Evolutionary conservation across 2,888 invertebrate species (phyloP), one percentile per base, ranked within the genome.

Genomic region (Brachypalpus laphriformis): DNA sequence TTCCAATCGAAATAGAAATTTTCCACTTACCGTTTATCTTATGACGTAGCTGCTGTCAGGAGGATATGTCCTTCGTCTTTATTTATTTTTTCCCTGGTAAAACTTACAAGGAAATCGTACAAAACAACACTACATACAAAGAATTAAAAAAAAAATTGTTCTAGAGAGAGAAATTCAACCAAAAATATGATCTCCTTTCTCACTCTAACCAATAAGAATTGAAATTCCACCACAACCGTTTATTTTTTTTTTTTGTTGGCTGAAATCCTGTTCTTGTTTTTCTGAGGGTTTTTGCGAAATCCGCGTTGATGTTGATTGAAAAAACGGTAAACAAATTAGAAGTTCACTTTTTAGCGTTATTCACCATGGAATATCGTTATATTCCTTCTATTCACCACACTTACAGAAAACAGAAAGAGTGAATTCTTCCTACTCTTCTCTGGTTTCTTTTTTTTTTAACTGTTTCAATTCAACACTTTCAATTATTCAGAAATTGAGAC

Each of bases 351-450:
- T 49, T 20, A 16, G 47, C 20, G 34, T 20, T 7, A 49, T 22
- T n/a, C n/a, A 31, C n/a, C 63, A 40, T 40, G 6, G 18, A 49
- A 34, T 25, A 31, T 14, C 11, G 31, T 34, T 34, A 34, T 37
- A 3, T 34, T 37, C 3, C 16, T 18, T 14, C 34, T 61, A 40
- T 31, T 66, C 51, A 63, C 66, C 47, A 49, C 85, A 81, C 80
- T 40, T 66, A 75, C 51, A 47, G 31, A 75, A 56, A 80, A 37
- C 74, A 80, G 83, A 57, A 80, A 76, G 76, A 85, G 83, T 72
- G 77, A 68, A 76, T 76, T 61, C 66, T 70, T n/a, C n/a, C n/a
- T n/a, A n/a, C 66, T 76, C 71, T 49, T 70, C 85, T 85, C 85
- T 20, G 4, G 11, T 57, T 37, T 59, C 34, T 42, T 20, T 20